These are phyloP conservation scores for Melikaiella ostensackeni DNA, from an alignment of 2,888 invertebrate species.

Conservation along the genomic window DNA sequence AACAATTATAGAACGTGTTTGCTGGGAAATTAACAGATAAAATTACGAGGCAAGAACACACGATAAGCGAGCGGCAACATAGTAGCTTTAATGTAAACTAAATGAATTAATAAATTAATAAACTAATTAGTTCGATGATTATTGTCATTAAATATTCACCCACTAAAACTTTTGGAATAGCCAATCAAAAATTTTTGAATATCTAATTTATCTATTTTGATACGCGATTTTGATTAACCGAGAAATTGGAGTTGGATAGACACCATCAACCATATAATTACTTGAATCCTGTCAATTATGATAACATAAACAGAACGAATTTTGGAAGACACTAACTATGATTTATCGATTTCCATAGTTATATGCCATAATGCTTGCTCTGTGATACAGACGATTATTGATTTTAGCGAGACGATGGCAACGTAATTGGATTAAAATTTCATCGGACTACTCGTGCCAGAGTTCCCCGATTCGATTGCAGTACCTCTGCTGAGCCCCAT, in stretches of 20 bases:
- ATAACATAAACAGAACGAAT: slow-evolving; percentile 3
- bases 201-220: not conserved
- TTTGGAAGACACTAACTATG: slow-evolving; percentile 18
- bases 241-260: not conserved
- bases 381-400: slow-evolving; percentile 27
- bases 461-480: slow-evolving; percentile 6
- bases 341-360: slow-evolving; percentile 17
- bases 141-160: too few relatives aligned
- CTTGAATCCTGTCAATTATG: slow-evolving; percentile 13
- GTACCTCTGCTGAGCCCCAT: not conserved
- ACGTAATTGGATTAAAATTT: slow-evolving; percentile 29
- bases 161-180: too few relatives aligned
- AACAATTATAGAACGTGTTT: too few relatives aligned
- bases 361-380: not conserved
- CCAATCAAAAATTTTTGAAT: too few relatives aligned
- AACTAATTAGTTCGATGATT: too few relatives aligned
- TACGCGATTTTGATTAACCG: not conserved
- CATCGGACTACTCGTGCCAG: not conserved
- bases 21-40: too few relatives aligned
- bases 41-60: too few relatives aligned
- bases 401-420: slow-evolving; percentile 25
- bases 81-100: too few relatives aligned
- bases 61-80: too few relatives aligned
- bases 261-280: not conserved
- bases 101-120: too few relatives aligned